These are phyloP conservation scores for Netta rufina DNA, from an alignment of 2,797 vertebrate genomes.

Conservation along the genomic window DNA sequence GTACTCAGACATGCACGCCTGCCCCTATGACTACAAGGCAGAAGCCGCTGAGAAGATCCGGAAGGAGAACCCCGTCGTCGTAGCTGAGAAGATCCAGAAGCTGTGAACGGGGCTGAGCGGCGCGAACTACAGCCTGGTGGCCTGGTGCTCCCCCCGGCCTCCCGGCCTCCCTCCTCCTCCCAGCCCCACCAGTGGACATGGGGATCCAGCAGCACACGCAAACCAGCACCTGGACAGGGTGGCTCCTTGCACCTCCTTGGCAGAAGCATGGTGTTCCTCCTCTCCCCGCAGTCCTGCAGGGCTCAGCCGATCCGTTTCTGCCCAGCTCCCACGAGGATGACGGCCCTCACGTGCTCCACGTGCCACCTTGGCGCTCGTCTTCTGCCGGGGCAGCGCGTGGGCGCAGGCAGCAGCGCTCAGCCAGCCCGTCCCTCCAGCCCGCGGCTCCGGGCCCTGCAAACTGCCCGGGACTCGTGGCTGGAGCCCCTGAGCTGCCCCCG, in stretches of 20 bases:
- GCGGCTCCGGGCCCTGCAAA: not conserved
- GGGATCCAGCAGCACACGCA: constrained; percentile 55
- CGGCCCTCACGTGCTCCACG: not conserved
- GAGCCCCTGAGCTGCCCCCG: not conserved
- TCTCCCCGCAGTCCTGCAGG: not conserved
- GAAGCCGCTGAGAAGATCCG: constrained; percentile 89
- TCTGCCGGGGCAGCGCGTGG: rapidly evolving
- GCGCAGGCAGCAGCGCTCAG: rapidly evolving
- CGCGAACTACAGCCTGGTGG: constrained; percentile 20
- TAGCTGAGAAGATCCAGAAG: constrained; percentile 93
- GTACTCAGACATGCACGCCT: constrained; percentile 92
- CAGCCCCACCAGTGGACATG: not conserved
- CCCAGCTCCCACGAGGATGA: not conserved
- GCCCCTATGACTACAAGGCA: constrained; percentile 90
- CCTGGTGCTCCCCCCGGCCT: constrained; percentile 53
- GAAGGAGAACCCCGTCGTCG: constrained; percentile 91
- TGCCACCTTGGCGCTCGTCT: not conserved
- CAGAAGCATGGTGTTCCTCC: not conserved
- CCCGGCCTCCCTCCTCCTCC: constrained; percentile 12
- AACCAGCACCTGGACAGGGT: not conserved
- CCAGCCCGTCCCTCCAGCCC: not conserved
- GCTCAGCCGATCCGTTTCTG: not conserved
- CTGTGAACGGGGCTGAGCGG: constrained; percentile 82
- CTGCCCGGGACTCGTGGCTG: rapidly evolving
- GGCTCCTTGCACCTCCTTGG: not conserved